Evolutionary conservation across 2,113 vertebrate species (phyloP).

Genomic region (Peromyscus leucopus): DNA sequence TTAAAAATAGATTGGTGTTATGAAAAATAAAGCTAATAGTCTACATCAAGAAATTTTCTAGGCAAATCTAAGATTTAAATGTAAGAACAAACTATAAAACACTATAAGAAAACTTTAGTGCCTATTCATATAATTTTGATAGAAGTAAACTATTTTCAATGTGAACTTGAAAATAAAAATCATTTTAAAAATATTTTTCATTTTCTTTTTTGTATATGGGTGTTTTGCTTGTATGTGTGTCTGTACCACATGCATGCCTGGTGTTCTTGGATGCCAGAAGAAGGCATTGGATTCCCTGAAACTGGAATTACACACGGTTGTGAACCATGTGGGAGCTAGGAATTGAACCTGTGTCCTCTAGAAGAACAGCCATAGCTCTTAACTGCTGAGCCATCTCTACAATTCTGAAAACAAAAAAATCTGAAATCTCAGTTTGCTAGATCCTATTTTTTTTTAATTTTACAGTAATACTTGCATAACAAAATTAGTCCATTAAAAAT

Average conservation of each 20-base stretch:
- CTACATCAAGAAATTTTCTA: not conserved
- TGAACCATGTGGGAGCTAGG: not conserved
- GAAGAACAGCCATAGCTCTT: not conserved
- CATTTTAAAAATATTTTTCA: not conserved
- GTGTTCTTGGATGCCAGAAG: not conserved
- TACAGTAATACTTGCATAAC: not conserved
- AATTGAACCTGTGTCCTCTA: not conserved
- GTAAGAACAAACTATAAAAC: conserved; percentile 27
- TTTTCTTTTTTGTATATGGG: not conserved
- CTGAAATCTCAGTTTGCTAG: not conserved
- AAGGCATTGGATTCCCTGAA: not conserved
- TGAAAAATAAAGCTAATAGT: not conserved
- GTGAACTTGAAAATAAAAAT: conserved; percentile 30
- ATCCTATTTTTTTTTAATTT: not conserved
- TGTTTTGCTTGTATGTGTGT: not conserved
- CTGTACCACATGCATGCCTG: not conserved
- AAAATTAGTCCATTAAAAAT: conserved; percentile 33
- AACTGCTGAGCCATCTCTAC: not conserved
- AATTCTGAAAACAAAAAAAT: not conserved
- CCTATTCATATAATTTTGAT: conserved; percentile 44
- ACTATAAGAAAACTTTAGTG: conserved; percentile 26
- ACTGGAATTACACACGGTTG: not conserved
- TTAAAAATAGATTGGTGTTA: not conserved
- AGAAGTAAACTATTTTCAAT: not conserved
- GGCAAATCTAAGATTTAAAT: conserved; percentile 16